phyloP scores from a whole-genome alignment of 1,140 invertebrate genomes.

The Euborellia annulipes region DNA sequence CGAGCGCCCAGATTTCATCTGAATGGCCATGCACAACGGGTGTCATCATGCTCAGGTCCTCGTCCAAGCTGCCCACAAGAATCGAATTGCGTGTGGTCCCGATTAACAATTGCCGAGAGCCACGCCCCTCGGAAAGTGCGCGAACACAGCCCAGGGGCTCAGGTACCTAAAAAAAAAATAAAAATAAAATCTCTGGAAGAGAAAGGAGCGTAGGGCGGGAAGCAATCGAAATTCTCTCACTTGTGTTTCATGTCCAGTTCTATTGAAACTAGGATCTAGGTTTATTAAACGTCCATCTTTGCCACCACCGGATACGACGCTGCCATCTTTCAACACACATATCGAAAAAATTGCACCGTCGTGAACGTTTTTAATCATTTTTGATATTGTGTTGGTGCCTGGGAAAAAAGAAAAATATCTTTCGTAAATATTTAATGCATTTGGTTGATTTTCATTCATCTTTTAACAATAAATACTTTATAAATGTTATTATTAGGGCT shows the following conservation, averaged over 20 bases:
- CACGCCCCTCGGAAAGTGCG: slow-evolving; percentile 67
- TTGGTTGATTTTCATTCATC: too few relatives aligned
- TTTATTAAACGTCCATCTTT: slow-evolving; percentile 67
- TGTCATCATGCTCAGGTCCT: slow-evolving; percentile 15
- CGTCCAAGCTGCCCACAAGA: slow-evolving; percentile 38
- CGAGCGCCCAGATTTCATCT: slow-evolving; percentile 80
- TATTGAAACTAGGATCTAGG: slow-evolving; percentile 49
- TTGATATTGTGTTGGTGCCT: slow-evolving; percentile 46
- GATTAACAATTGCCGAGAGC: slow-evolving; percentile 56
- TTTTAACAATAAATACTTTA: too few relatives aligned
- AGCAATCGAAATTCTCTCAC: too few relatives aligned
- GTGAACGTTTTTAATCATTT: slow-evolving; percentile 52
- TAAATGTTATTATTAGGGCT: too few relatives aligned
- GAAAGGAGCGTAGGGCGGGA: too few relatives aligned
- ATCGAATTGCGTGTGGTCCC: slow-evolving; percentile 86
- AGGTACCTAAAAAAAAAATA: slow-evolving; percentile 56
- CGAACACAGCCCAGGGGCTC: slow-evolving; percentile 75
- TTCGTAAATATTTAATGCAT: too few relatives aligned
- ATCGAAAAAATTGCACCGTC: slow-evolving; percentile 79
- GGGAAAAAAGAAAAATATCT: too few relatives aligned
- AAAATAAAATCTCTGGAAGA: too few relatives aligned
- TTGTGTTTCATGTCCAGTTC: slow-evolving; percentile 50
- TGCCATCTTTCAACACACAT: slow-evolving; percentile 69
- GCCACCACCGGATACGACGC: slow-evolving; percentile 67
- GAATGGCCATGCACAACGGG: slow-evolving; percentile 67